A percentile compares a stretch with the other conserved stretches of the same genome.
These are phyloP conservation scores for Lepus townsendii DNA, from an alignment of 2,797 vertebrate species.

Conservation along the genomic window DNA sequence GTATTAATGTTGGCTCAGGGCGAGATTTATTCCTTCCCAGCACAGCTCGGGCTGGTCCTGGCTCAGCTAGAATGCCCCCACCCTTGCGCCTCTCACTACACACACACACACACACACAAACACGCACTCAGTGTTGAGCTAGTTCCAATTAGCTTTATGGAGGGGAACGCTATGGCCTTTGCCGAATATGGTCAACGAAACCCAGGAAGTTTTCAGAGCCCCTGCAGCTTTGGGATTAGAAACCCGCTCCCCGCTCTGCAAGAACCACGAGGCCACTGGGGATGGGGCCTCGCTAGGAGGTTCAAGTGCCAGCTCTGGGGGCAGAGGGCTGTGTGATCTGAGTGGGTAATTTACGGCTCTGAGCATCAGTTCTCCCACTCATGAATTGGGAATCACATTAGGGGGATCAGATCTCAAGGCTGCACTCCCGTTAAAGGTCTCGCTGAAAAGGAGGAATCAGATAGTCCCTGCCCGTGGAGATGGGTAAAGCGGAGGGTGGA, in stretches of 20 bases:
- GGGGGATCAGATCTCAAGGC: too few species aligned
- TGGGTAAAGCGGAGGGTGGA: too few species aligned
- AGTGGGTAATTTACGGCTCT: not conserved
- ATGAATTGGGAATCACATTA: not conserved
- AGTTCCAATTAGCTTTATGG: not conserved
- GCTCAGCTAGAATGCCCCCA: conserved; percentile 6
- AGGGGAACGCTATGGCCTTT: not conserved
- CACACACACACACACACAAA: too few species aligned
- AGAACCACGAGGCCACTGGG: not conserved
- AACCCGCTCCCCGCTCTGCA: not conserved
- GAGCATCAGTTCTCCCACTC: not conserved
- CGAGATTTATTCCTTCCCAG: conserved; percentile 82
- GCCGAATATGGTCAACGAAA: not conserved
- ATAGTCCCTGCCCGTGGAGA: not conserved
- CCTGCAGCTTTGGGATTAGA: not conserved
- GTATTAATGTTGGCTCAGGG: conserved; percentile 81
- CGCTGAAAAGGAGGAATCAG: not conserved
- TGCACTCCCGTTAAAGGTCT: rapidly evolving
- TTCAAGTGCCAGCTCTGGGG: not conserved
- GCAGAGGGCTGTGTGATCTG: not conserved
- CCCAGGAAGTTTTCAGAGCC: not conserved
- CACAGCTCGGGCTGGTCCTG: conserved; percentile 55
- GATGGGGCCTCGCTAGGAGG: not conserved
- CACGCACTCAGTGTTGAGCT: not conserved
- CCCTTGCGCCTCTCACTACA: not conserved